These are phyloP conservation scores for Dromaius novaehollandiae DNA, from an alignment of 2,113 vertebrate species.

Conservation along the genomic window DNA sequence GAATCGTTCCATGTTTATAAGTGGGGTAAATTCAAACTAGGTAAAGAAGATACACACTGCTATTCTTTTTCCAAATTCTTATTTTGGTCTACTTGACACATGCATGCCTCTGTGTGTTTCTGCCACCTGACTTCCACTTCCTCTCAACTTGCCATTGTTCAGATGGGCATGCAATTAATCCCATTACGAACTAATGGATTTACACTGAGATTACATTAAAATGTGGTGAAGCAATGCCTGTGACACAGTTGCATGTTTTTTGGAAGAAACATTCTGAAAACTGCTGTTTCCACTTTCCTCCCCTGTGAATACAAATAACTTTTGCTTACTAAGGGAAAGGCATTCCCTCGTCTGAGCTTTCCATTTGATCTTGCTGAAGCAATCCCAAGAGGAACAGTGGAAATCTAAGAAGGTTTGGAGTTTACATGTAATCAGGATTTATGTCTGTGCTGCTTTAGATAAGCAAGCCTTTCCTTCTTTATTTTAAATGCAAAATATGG, in stretches of 20 bases:
- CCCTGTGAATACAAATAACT: not conserved
- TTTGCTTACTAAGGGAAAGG: not conserved
- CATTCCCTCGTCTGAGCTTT: not conserved
- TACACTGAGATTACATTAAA: slow-evolving; percentile 1
- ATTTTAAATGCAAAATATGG: not conserved
- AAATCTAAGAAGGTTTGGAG: not conserved
- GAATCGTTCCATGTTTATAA: accelerated
- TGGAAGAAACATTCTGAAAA: not conserved
- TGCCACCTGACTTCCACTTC: not conserved
- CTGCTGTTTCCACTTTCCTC: not conserved
- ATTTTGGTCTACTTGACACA: not conserved
- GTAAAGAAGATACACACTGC: not conserved
- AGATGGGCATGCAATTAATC: slow-evolving; percentile 3
- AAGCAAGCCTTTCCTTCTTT: not conserved
- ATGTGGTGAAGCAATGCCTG: not conserved
- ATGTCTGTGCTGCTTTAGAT: not conserved
- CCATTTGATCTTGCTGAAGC: not conserved
- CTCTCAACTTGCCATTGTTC: not conserved
- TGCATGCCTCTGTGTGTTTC: accelerated
- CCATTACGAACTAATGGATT: slow-evolving; percentile 11
- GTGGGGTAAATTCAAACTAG: not conserved
- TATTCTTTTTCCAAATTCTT: not conserved
- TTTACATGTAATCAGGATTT: not conserved
- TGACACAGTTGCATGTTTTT: not conserved
- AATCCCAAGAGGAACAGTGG: not conserved